Conservation (phyloP, 2,113 vertebrate species). For the Chloroceryle aenea region DNA sequence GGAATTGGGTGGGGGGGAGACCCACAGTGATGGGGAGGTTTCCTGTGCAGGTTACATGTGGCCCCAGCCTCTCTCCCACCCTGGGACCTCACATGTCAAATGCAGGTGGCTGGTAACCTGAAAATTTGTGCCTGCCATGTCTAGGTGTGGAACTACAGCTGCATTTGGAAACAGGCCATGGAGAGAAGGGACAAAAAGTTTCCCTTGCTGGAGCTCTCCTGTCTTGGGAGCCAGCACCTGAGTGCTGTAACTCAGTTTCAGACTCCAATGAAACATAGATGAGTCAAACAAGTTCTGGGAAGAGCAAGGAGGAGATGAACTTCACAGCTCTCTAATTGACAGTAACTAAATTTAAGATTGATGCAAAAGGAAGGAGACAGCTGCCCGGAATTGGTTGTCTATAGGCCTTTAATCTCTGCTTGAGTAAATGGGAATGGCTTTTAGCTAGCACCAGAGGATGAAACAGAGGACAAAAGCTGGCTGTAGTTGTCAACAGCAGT, state of each 20-base stretch:
- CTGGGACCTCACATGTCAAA: neutral
- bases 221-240: neutral
- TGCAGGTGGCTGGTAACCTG: neutral
- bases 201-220: neutral
- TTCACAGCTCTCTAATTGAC: neutral
- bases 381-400: neutral
- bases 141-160: neutral
- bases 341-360: neutral
- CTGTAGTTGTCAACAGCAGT: neutral
- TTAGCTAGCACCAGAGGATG: neutral
- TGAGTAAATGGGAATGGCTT: neutral
- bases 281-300: neutral
- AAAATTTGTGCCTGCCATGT: neutral
- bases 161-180: neutral
- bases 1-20: neutral
- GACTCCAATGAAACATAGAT: neutral
- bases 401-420: neutral
- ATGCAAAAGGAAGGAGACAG: neutral
- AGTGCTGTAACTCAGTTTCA: neutral
- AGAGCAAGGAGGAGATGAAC: neutral
- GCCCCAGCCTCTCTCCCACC: neutral
- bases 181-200: neutral
- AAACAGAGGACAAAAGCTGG: neutral
- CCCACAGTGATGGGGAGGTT: accelerated
- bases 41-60: neutral